Base-by-base conservation (phyloP, 2,888 invertebrate genomes). In the Eupeodes luniger region DNA sequence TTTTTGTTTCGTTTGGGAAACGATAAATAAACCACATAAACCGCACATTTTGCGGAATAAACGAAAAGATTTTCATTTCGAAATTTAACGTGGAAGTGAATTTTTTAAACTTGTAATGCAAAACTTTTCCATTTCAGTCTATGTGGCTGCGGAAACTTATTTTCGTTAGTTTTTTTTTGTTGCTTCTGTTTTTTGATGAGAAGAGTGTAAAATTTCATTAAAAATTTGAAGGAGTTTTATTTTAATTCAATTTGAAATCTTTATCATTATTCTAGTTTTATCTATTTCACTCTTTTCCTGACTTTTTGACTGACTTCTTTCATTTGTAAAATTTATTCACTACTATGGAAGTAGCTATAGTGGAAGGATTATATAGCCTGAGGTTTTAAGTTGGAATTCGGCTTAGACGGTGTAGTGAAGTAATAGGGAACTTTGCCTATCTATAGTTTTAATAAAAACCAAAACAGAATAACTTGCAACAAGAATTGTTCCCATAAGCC, bases 301-400 rank as follows among this genome's bases (percentile, higher is more conserved):
- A 5, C 34, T 59, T 59, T 57, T 34, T 59, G 57, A 59, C 14
- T 59, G 57, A 34, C 34, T 59, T 59, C 34, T 59, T 27, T 40
- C 59, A 59, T n/a, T 59, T 59, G 7, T n/a, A 36, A n/a, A 59
- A 59, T 36, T 34, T 59, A 59, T 59, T 59, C 59, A 36, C 7
- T 36, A 0, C 4, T 57, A 27, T 57, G 27, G 57, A 12, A 12
- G 9, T 27, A 27, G 27, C 27, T 27, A 3, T 34, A 34, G 14
- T 27, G 57, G 27, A 34, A 9, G 14, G n/a, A 1, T 59, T 34
- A 59, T 34, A 59, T 59, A 59, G 59, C 14, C 59, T 7, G n/a
- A 34, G 34, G 7, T 7, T 4, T 11, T 2, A 6, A 11, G 55
- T 12, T 57, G 10, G 55, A 27, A 57, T 11, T 2, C 1, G 16